Conservation (phyloP, 2,797 vertebrate genomes). For the Siniperca scherzeri region DNA sequence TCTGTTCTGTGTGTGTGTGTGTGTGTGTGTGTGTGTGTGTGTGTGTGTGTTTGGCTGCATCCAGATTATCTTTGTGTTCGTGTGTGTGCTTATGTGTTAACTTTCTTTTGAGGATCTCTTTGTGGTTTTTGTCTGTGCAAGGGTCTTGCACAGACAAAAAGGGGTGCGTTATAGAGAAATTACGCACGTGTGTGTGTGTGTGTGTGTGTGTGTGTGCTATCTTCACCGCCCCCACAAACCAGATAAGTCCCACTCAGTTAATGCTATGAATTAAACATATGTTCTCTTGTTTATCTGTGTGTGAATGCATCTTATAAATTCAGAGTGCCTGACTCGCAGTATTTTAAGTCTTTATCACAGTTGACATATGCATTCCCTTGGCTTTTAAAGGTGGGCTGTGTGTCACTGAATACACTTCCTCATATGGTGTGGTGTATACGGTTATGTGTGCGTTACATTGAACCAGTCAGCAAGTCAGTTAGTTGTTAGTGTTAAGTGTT, state of each 20-base stretch:
- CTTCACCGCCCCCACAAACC: conserved; percentile 28
- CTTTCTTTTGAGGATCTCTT: conserved; percentile 30
- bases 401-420: conserved; percentile 15
- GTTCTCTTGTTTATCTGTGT: conserved; percentile 41
- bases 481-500: neutral
- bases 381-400: conserved; percentile 36
- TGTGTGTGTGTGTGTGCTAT: conserved; percentile 24
- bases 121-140: conserved; percentile 18
- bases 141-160: neutral
- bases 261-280: conserved; percentile 60
- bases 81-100: conserved; percentile 10
- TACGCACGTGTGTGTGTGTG: neutral
- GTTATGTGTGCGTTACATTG: neutral
- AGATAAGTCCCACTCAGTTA: conserved; percentile 53
- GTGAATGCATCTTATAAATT: conserved; percentile 30
- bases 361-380: conserved; percentile 40
- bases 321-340: conserved; percentile 23
- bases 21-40: conserved; percentile 3
- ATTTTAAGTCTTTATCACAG: conserved; percentile 53
- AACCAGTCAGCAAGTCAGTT: neutral
- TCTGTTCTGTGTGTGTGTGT: conserved; percentile 6
- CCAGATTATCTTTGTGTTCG: conserved; percentile 17
- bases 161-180: neutral
- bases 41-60: conserved; percentile 28
- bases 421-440: neutral